These are phyloP conservation scores for Aphrophora alni DNA, from an alignment of 2,888 invertebrate genomes.

Conservation along the genomic window DNA sequence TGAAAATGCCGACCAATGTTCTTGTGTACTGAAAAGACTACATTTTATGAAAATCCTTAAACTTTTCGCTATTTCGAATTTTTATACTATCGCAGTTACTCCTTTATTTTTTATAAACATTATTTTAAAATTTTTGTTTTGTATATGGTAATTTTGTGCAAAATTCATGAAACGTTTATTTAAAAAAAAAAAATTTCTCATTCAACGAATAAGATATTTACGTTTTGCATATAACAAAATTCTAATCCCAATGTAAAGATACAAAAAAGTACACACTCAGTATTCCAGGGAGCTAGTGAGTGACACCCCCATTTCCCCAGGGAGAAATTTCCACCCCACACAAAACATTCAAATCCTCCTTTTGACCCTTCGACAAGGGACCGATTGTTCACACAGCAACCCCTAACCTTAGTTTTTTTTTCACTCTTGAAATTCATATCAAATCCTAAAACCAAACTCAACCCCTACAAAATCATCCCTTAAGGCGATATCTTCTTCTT, in stretches of 20 bases:
- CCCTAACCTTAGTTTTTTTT: slow-evolving; percentile 38
- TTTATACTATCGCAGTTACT: no score
- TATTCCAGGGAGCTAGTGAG: slow-evolving; percentile 28
- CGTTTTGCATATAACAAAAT: no score
- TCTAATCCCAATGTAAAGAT: background rate
- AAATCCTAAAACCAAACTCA: slow-evolving; percentile 35
- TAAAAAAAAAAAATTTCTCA: no score
- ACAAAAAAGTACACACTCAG: background rate
- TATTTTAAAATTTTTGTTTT: no score
- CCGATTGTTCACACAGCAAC: slow-evolving; percentile 37
- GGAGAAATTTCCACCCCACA: slow-evolving; percentile 28
- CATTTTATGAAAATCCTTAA: no score
- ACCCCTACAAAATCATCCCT: background rate
- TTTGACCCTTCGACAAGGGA: slow-evolving; percentile 36
- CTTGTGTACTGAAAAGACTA: no score
- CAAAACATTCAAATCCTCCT: slow-evolving; percentile 36
- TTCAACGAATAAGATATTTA: no score
- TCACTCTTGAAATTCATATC: slow-evolving; percentile 38
- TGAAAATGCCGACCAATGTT: no score
- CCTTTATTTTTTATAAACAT: no score
- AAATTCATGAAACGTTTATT: no score
- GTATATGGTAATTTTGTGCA: no score
- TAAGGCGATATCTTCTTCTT: slow-evolving; percentile 25
- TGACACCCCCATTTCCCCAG: slow-evolving; percentile 29
- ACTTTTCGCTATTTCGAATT: no score